phyloP scores from a whole-genome alignment of 2,888 invertebrate species.

The Yponomeuta plumbellus region DNA sequence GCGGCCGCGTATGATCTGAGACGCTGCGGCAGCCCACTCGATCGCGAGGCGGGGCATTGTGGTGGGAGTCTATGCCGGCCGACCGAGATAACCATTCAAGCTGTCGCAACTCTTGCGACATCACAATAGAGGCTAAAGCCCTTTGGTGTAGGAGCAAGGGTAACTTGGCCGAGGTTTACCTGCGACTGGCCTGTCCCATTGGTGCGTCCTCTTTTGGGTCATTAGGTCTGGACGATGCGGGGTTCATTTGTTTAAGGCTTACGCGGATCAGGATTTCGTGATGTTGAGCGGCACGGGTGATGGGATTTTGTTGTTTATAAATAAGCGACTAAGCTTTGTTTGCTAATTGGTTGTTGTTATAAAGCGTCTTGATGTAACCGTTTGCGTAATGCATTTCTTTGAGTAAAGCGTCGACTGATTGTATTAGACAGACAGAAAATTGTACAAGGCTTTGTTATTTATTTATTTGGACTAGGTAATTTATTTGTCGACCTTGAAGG shows the following conservation, averaged over 20 bases:
- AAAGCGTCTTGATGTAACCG: neutral
- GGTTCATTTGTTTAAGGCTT: conserved; percentile 15
- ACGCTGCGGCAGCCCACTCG: conserved; percentile 36
- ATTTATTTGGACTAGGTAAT: no score
- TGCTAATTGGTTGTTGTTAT: neutral
- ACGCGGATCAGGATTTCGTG: conserved; percentile 13
- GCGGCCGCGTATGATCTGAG: conserved; percentile 35
- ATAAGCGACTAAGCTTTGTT: neutral
- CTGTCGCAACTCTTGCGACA: neutral
- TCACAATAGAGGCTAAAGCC: neutral
- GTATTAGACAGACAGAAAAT: no score
- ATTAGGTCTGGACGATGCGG: conserved; percentile 40
- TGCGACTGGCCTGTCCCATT: conserved; percentile 59
- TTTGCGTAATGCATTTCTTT: neutral
- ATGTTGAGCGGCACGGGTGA: conserved; percentile 4
- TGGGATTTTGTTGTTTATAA: conserved; percentile 2
- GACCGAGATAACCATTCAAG: neutral
- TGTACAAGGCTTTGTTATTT: no score
- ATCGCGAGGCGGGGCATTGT: conserved; percentile 57
- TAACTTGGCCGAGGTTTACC: conserved; percentile 37
- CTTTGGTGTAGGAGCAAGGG: neutral
- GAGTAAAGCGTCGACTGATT: neutral
- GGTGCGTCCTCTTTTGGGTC: conserved; percentile 56
- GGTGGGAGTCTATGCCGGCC: conserved; percentile 45
- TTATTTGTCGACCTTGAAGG: no score